Percentiles rank a stretch among this genome's conserved stretches.
Evolutionary conservation across 2,113 vertebrate genomes (phyloP).

Genomic region (Xiphias gladius): DNA sequence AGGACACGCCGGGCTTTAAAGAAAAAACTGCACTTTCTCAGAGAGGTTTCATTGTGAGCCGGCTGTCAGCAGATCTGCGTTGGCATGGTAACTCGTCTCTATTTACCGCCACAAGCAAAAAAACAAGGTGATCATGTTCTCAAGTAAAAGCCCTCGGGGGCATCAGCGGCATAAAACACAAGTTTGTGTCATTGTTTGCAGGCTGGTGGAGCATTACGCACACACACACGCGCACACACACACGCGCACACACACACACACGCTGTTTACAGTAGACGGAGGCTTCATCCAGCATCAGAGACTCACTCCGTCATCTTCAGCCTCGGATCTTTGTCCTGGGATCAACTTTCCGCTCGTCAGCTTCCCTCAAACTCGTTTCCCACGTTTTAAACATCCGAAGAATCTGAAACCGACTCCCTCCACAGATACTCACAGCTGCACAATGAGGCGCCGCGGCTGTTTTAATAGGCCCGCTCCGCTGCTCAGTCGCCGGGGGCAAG

Average conservation of each 20-base stretch:
- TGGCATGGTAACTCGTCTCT: constrained; percentile 35
- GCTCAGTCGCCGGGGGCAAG: not conserved
- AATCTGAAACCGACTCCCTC: constrained; percentile 18
- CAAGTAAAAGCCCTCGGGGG: not conserved
- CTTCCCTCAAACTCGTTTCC: not conserved
- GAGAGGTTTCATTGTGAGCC: not conserved
- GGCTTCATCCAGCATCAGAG: not conserved
- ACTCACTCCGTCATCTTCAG: not conserved
- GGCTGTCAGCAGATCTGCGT: constrained; percentile 36
- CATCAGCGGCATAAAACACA: not conserved
- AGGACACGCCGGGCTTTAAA: not conserved
- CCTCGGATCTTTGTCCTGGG: not conserved
- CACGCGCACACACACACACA: not conserved
- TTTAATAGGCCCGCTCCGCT: not conserved
- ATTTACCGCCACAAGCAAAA: constrained; percentile 27
- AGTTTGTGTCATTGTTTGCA: not conserved
- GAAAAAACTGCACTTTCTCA: not conserved
- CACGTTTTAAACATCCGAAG: constrained; percentile 21
- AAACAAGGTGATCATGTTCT: constrained; percentile 25
- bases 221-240: too few relatives aligned
- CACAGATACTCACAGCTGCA: not conserved
- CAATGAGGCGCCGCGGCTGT: not conserved
- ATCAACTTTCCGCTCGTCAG: constrained; percentile 27
- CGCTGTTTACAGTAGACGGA: not conserved
- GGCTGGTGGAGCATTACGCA: not conserved